phyloP scores from a whole-genome alignment of 2,888 invertebrate species.

The Crematogaster levior region DNA sequence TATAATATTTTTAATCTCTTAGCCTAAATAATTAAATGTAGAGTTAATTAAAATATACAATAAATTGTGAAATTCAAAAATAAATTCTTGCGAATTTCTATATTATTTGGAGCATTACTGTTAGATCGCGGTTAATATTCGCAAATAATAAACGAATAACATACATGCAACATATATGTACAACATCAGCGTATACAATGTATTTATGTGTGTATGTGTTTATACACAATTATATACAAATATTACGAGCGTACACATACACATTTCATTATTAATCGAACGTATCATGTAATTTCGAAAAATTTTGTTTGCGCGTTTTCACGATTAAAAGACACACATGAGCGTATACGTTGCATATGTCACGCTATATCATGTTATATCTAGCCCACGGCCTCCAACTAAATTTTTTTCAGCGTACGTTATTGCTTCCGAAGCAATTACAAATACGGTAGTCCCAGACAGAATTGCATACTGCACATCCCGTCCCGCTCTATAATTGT shows the following conservation, averaged over 20 bases:
- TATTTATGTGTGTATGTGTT: no score
- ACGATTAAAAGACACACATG: background rate
- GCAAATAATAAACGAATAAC: background rate
- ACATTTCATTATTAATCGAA: background rate
- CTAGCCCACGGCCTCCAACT: constrained; percentile 43
- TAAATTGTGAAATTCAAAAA: background rate
- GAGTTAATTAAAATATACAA: background rate
- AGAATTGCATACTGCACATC: constrained; percentile 73
- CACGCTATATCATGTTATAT: constrained; percentile 35
- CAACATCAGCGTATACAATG: no score
- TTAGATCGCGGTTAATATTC: background rate
- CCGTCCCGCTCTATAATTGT: constrained; percentile 78
- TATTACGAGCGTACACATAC: background rate
- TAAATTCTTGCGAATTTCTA: background rate
- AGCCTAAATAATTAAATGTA: background rate
- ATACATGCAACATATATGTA: no score
- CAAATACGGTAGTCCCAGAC: constrained; percentile 78
- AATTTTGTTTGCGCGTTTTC: background rate
- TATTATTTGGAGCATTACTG: no score
- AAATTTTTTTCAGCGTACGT: constrained; percentile 68
- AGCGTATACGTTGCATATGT: background rate
- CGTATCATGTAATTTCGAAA: background rate
- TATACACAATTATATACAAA: background rate
- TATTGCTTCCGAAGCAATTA: constrained; percentile 76
- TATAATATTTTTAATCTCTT: background rate